A percentile compares a stretch with the other conserved stretches of the same genome.
Conservation (phyloP, 2,888 invertebrate genomes). For the Zootermopsis nevadensis region DNA sequence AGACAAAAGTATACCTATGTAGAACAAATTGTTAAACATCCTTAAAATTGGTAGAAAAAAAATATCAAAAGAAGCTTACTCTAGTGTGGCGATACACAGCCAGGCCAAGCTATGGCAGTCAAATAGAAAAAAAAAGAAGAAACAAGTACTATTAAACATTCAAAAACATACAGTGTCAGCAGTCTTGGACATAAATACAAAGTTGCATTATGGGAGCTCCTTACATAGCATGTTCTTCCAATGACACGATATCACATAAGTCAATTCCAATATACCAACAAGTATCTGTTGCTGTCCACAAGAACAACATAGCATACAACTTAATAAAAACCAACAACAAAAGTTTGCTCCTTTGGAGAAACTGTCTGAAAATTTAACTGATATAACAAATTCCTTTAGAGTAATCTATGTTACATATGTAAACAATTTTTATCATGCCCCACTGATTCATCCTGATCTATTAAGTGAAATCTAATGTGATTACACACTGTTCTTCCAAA, state of each 20-base stretch:
- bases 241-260: no score
- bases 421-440: no score
- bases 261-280: no score
- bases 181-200: neutral
- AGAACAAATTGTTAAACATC: conserved; percentile 29
- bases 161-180: conserved; percentile 32
- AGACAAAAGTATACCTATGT: neutral
- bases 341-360: no score
- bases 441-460: neutral
- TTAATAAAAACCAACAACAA: no score
- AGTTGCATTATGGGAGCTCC: neutral
- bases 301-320: no score
- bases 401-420: no score
- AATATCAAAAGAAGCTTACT: conserved; percentile 58
- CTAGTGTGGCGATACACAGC: conserved; percentile 63
- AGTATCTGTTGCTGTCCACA: no score
- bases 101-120: conserved; percentile 61
- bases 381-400: no score
- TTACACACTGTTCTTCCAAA: neutral
- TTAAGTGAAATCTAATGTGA: neutral
- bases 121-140: conserved; percentile 55
- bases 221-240: no score
- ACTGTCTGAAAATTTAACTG: no score
- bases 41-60: conserved; percentile 45
- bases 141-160: conserved; percentile 38